phyloP scores from a whole-genome alignment of 2,888 invertebrate genomes.

The Dione vanillae region DNA sequence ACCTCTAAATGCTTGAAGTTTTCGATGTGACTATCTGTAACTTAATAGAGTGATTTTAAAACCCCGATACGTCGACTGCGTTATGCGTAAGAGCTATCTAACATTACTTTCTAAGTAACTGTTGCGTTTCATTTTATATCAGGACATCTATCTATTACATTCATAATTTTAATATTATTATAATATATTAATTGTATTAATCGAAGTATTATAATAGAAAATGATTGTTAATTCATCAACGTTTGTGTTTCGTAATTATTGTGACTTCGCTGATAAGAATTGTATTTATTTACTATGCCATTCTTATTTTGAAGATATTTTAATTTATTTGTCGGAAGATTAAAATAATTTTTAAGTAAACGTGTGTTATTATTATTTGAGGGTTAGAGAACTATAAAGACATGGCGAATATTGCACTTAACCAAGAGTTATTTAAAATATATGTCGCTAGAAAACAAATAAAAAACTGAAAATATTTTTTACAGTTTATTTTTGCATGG shows the following conservation, averaged over 20 bases:
- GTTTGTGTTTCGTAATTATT: slow-evolving; percentile 65
- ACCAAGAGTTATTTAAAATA: neutral
- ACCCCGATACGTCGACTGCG: slow-evolving; percentile 63
- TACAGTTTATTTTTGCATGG: slow-evolving; percentile 70
- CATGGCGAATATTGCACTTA: no score
- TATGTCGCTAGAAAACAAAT: neutral
- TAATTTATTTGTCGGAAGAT: slow-evolving; percentile 83
- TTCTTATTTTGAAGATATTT: slow-evolving; percentile 73
- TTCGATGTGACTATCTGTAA: slow-evolving; percentile 60
- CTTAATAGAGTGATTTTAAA: slow-evolving; percentile 62
- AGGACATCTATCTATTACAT: slow-evolving; percentile 57
- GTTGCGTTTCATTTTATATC: slow-evolving; percentile 57
- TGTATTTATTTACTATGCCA: slow-evolving; percentile 74
- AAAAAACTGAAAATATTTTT: slow-evolving; percentile 36
- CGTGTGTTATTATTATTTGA: slow-evolving; percentile 49
- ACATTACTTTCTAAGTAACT: slow-evolving; percentile 51
- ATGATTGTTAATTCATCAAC: slow-evolving; percentile 60
- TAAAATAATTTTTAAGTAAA: slow-evolving; percentile 78
- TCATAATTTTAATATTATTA: slow-evolving; percentile 60
- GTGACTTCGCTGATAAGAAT: slow-evolving; percentile 62
- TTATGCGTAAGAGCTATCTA: slow-evolving; percentile 50
- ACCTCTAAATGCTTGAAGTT: slow-evolving; percentile 54
- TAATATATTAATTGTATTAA: slow-evolving; percentile 60
- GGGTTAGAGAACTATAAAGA: no score
- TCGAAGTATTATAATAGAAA: slow-evolving; percentile 62